Conservation (phyloP, 2,797 vertebrate genomes). For the Sebastes ruberrimus region DNA sequence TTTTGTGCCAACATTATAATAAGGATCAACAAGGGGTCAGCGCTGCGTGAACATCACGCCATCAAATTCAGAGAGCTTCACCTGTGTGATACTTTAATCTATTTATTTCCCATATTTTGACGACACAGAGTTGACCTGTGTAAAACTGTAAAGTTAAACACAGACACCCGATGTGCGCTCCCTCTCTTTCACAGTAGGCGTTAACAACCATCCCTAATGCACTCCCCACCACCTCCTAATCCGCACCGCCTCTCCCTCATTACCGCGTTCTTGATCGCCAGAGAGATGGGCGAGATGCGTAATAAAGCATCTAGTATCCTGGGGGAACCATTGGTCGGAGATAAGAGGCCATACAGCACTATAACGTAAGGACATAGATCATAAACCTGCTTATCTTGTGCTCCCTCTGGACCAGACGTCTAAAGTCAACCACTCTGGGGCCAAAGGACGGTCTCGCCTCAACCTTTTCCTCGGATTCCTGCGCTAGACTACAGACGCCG, state of each 20-base stretch:
- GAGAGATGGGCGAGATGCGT: conserved; percentile 73
- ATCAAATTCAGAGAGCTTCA: conserved; percentile 52
- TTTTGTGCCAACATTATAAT: conserved; percentile 77
- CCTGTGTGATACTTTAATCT: conserved; percentile 62
- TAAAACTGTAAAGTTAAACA: conserved; percentile 58
- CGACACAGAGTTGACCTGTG: conserved; percentile 41
- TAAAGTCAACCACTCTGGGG: conserved; percentile 38
- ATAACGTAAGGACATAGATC: conserved; percentile 74
- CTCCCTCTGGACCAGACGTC: conserved; percentile 54
- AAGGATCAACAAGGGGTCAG: conserved; percentile 74
- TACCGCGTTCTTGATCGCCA: conserved; percentile 67
- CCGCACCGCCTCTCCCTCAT: conserved; percentile 62
- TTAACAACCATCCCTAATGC: conserved; percentile 46
- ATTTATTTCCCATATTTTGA: conserved; percentile 50
- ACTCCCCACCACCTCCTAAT: conserved; percentile 17
- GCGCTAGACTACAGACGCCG: conserved; percentile 19
- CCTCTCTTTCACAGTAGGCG: conserved; percentile 24
- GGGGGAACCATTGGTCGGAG: conserved; percentile 71
- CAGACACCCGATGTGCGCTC: not conserved
- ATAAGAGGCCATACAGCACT: conserved; percentile 69
- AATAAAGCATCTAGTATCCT: conserved; percentile 78
- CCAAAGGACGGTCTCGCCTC: conserved; percentile 29
- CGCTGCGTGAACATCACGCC: conserved; percentile 55
- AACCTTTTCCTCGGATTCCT: conserved; percentile 34
- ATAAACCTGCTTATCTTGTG: conserved; percentile 81